Percentiles rank a stretch among this genome's conserved stretches.
phyloP scores from a whole-genome alignment of 2,888 invertebrate genomes.

The Papilio elwesi region DNA sequence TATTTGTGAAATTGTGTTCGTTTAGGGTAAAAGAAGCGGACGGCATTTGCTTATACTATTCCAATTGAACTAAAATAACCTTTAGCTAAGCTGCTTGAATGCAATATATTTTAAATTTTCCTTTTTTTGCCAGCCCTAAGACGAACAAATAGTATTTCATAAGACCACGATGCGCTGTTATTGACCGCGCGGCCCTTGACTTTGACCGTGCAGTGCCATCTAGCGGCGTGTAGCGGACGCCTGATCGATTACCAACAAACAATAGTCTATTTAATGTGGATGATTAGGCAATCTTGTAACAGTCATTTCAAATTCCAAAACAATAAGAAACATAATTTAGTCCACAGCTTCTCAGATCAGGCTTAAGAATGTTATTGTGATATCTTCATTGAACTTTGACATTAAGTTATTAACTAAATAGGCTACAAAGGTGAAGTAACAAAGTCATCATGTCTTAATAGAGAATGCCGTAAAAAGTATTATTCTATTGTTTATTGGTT shows the following conservation, averaged over 20 bases:
- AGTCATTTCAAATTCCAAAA: slow-evolving; percentile 11
- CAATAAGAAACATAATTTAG: slow-evolving; percentile 29
- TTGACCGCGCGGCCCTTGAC: slow-evolving; percentile 46
- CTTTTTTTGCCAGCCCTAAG: slow-evolving; percentile 28
- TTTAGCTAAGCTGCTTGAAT: not conserved
- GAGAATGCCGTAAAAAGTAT: not conserved
- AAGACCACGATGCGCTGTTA: slow-evolving; percentile 33
- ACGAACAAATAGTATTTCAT: slow-evolving; percentile 35
- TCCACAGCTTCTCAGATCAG: slow-evolving; percentile 10
- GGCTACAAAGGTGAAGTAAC: slow-evolving; percentile 20
- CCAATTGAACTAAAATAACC: not conserved
- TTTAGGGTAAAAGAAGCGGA: no score
- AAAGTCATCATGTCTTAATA: slow-evolving; percentile 5
- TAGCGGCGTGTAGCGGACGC: slow-evolving; percentile 34
- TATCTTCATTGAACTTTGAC: slow-evolving; percentile 35
- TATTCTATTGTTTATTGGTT: not conserved
- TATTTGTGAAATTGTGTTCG: no score
- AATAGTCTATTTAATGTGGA: slow-evolving; percentile 36
- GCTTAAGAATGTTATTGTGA: slow-evolving; percentile 24
- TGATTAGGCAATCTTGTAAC: slow-evolving; percentile 24
- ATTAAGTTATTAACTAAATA: slow-evolving; percentile 11
- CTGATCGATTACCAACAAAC: slow-evolving; percentile 27
- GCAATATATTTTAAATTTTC: not conserved
- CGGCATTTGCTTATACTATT: not conserved
- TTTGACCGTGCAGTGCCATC: slow-evolving; percentile 42